phyloP scores from a whole-genome alignment of 1,140 invertebrate species.

The Limonius californicus region DNA sequence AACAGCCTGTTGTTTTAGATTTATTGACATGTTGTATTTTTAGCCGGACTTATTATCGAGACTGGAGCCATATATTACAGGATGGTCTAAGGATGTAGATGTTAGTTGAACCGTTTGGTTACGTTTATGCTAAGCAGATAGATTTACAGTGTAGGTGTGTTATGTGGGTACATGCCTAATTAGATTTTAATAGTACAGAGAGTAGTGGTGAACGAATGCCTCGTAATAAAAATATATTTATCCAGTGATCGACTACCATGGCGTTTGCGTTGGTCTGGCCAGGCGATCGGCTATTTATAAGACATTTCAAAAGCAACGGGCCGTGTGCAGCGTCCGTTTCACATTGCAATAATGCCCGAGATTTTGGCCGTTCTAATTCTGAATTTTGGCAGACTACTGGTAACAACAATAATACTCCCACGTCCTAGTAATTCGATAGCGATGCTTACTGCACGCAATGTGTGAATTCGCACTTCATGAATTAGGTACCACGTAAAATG shows the following conservation, averaged over 20 bases:
- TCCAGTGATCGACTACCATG: background rate
- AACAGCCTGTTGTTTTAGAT: too few species aligned
- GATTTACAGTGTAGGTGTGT: too few species aligned
- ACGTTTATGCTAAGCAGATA: too few species aligned
- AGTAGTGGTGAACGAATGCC: background rate
- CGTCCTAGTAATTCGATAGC: conserved; percentile 20
- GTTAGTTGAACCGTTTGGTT: too few species aligned
- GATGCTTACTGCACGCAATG: background rate
- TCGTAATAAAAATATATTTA: conserved; percentile 2
- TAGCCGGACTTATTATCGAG: too few species aligned
- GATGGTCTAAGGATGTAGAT: too few species aligned
- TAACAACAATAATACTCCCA: conserved; percentile 20
- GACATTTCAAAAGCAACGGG: conserved; percentile 18
- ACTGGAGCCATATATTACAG: too few species aligned
- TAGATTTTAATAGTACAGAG: background rate
- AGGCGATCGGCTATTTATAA: conserved; percentile 2
- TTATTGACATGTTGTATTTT: too few species aligned
- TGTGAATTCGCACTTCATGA: too few species aligned
- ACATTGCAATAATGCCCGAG: conserved; percentile 21
- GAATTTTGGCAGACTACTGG: conserved; percentile 23
- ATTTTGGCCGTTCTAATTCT: conserved; percentile 26
- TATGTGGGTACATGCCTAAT: background rate
- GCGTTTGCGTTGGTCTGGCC: conserved; percentile 1
- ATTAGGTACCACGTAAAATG: too few species aligned
- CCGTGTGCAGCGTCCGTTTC: conserved; percentile 17